Evolutionary conservation across 2,888 invertebrate species (phyloP).

Genomic region (Rugalucina vietnamica): DNA sequence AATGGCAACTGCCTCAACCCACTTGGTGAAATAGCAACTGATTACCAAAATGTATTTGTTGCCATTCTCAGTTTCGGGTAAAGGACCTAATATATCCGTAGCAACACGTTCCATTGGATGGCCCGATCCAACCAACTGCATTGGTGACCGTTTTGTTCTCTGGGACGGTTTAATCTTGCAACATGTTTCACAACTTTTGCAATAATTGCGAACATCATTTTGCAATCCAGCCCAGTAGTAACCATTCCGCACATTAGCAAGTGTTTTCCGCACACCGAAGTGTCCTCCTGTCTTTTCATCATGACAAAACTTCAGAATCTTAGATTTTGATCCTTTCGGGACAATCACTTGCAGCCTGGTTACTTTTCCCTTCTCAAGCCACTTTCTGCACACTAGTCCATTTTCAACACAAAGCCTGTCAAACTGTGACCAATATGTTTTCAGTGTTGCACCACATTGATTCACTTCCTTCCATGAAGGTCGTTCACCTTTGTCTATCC

Average conservation of each 20-base stretch:
- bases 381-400: background rate
- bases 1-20: constrained; percentile 26
- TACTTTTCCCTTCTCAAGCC: background rate
- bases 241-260: background rate
- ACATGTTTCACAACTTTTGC: constrained; percentile 6
- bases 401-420: background rate
- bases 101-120: background rate
- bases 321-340: background rate
- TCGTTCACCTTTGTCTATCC: too few relatives aligned
- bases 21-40: constrained; percentile 30
- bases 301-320: background rate
- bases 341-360: background rate
- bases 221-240: constrained; percentile 18
- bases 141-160: constrained; percentile 10
- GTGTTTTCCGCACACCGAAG: background rate
- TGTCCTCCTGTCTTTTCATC: background rate
- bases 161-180: constrained; percentile 13
- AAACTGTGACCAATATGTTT: background rate
- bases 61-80: background rate
- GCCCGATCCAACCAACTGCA: constrained; percentile 18
- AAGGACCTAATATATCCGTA: constrained; percentile 24
- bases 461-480: too few relatives aligned
- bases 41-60: constrained; percentile 28
- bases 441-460: too few relatives aligned
- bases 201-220: constrained; percentile 6